These are phyloP conservation scores for Pipistrellus pipistrellus DNA, from an alignment of 2,797 vertebrate species.

Conservation along the genomic window DNA sequence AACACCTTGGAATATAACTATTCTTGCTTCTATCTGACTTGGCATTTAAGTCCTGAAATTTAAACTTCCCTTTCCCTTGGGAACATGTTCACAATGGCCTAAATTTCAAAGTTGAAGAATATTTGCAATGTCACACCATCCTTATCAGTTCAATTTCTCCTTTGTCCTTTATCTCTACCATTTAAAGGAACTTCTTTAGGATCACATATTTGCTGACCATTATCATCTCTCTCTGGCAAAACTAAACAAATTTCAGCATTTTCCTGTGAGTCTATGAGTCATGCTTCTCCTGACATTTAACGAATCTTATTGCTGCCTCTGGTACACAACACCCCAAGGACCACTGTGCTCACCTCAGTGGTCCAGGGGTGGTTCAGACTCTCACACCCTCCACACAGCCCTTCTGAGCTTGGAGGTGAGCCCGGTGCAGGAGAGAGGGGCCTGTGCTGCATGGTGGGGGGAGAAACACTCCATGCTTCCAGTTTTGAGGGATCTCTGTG, in stretches of 20 bases:
- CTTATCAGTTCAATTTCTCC: not conserved
- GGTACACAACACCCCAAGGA: not conserved
- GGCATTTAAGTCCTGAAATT: not conserved
- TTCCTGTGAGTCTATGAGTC: slow-evolving; percentile 35
- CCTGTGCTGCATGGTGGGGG: rapidly evolving
- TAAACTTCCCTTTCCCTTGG: not conserved
- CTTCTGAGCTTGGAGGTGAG: rapidly evolving
- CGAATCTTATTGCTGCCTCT: not conserved
- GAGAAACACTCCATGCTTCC: rapidly evolving
- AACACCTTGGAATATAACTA: not conserved
- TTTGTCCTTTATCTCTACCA: not conserved
- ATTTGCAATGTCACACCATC: not conserved
- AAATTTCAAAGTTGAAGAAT: not conserved
- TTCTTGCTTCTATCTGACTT: not conserved
- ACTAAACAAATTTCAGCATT: slow-evolving; percentile 42
- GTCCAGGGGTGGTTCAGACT: not conserved
- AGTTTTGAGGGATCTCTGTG: not conserved
- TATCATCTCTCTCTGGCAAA: slow-evolving; percentile 12
- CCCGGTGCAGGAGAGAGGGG: rapidly evolving
- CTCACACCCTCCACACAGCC: not conserved
- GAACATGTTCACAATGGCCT: slow-evolving; percentile 7
- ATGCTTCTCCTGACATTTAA: not conserved
- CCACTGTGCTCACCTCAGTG: not conserved
- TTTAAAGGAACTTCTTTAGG: slow-evolving; percentile 7
- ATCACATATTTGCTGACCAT: slow-evolving; percentile 25